Evolutionary conservation across 2,797 vertebrate species (phyloP), one percentile per base, ranked within the genome.

Genomic region (Melanotaenia nigrans): DNA sequence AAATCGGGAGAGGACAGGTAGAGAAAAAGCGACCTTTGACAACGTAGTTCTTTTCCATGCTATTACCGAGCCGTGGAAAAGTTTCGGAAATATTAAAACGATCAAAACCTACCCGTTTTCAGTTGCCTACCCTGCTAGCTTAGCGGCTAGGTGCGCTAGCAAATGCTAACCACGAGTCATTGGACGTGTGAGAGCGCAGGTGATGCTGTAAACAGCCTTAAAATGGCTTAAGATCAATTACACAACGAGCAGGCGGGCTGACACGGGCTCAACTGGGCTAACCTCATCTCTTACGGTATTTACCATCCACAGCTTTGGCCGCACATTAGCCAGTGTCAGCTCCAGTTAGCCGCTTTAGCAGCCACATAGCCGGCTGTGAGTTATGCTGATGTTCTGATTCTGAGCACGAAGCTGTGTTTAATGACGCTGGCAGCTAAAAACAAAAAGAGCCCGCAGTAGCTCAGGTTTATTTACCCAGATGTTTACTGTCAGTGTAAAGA

Each of bases 1-100:
- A 95, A 92, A 82, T 89, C 86, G 70, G 93, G 92, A 22, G 93
- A 95, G 61, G 94, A 95, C 85, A 92, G 94, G 94, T 95, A 92
- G 24, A 36, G 20, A 28, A 30, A 38, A 1, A 51, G 1, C 14
- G 36, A 0, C 5, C 32, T 1, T 12, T 8, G 0, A 4, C 1
- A 59, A 0, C 30, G n/a, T 20, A 1, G 4, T 42, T 18, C n/a
- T 38, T 4, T 42, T 11, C 53, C 30, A 6, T 36, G 16, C 5
- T 2, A 2, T 16, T 5, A 73, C 65, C 4, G 12, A 16, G 5
- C 14, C 10, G 3, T 11, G 2, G 0, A 38, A 3, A 28, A 24
- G 16, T 4, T 2, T 5, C 38, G 0, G 4, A 2, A 9, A 16
- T 33, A 35, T 33, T 13, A 20, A 60, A 69, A 11, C 0, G 30